Base-by-base conservation (phyloP, 2,888 invertebrate genomes). In the Sarcophaga subvicina region DNA sequence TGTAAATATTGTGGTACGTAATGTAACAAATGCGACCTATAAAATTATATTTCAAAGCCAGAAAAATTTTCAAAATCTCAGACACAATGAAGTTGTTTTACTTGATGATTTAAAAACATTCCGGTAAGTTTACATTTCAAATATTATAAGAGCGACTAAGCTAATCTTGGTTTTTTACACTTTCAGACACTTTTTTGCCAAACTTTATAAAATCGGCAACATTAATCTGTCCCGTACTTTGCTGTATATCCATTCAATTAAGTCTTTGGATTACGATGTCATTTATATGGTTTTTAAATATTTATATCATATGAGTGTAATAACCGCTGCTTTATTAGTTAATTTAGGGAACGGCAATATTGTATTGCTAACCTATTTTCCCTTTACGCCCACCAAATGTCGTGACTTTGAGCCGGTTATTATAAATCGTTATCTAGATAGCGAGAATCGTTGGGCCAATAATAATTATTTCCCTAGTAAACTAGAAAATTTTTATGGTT, bases 301-400 rank as follows among this genome's bases (percentile, higher is more conserved):
- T 25, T 80, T 91, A 8, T 91, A 90, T 89, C 83, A 86, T 2
- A 89, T 88, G 14, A 90, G 91, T 72, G 88, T 91, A 0, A 78
- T 91, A 10, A 90, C 90, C 70, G 90, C 89, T 20, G 90, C 72
- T 2, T 27, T 91, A 0, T 59, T 91, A 4, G 20, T 89, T 4
- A 60, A 37, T 4, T 22, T 83, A 59, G 25, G 78, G 2, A 25
- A 71, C 3, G 62, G 59, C 0, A 77, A 84, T 0, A 82, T 92
- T 2, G 17, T 90, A 0, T 83, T 92, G 89, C 85, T 90, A 4
- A 91, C 90, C 20, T 92, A 90, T 70, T 91, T 86, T 72, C 92
- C 92, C 2, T 92, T 89, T 54, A 88, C 87, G 17, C 71, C 67
- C 0, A 10, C 88, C 1, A 84, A 80, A 0, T 92, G 92, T 37